phyloP scores from a whole-genome alignment of 2,888 invertebrate genomes.

The Conchocele bisecta region DNA sequence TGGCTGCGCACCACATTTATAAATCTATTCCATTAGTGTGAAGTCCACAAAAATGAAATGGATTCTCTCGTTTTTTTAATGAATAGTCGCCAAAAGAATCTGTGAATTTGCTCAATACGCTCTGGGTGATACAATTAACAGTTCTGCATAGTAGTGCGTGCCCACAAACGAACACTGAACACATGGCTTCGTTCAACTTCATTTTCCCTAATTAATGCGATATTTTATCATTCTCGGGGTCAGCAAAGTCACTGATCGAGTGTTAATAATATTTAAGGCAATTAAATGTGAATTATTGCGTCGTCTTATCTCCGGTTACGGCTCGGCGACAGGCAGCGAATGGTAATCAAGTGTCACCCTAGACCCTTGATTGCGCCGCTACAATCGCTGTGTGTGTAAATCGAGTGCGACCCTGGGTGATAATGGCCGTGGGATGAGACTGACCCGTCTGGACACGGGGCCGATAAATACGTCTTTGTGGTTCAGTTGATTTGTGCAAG shows the following conservation, averaged over 20 bases:
- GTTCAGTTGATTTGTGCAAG: too few species aligned
- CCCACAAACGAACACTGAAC: conserved; percentile 9
- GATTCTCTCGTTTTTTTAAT: too few species aligned
- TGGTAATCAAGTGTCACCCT: conserved; percentile 54
- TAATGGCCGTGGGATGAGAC: too few species aligned
- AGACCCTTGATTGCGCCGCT: conserved; percentile 46
- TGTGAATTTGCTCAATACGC: too few species aligned
- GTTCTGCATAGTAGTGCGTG: too few species aligned
- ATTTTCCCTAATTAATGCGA: conserved; percentile 49
- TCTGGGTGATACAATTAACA: too few species aligned
- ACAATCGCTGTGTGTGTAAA: conserved; percentile 43
- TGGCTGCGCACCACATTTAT: too few species aligned
- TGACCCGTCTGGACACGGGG: too few species aligned
- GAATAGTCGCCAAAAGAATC: too few species aligned
- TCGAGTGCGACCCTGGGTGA: conserved; percentile 52
- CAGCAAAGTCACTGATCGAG: conserved; percentile 52
- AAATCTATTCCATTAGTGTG: too few species aligned
- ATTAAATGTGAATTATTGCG: conserved; percentile 60
- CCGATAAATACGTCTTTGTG: too few species aligned
- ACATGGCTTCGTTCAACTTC: conserved; percentile 43
- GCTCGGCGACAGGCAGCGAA: conserved; percentile 1
- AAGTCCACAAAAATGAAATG: too few species aligned
- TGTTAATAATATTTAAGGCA: conserved; percentile 56
- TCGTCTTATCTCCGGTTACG: conserved; percentile 38
- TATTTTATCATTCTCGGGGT: conserved; percentile 55